A percentile compares a stretch with the other conserved stretches of the same genome.
phyloP scores from a whole-genome alignment of 2,797 vertebrate genomes.

The Lepus oiostolus region DNA sequence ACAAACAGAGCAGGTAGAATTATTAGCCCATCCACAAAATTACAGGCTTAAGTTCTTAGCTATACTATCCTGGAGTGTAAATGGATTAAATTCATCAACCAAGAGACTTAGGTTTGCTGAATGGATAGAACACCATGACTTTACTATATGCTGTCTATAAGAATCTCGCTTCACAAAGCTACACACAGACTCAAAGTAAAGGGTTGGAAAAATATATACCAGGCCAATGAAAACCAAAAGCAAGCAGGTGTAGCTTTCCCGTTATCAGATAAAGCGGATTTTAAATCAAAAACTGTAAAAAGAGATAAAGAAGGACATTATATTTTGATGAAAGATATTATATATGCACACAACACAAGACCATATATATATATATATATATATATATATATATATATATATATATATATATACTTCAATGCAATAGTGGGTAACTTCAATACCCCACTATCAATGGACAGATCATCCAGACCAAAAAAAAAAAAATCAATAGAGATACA shows the following conservation, averaged over 20 bases:
- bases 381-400: neutral
- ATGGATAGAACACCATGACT: neutral
- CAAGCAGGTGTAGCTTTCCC: no score
- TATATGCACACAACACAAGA: neutral
- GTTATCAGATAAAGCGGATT: no score
- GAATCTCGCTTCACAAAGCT: neutral
- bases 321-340: neutral
- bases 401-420: neutral
- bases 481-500: conserved; percentile 18
- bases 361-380: neutral
- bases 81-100: neutral
- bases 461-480: neutral
- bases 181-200: neutral
- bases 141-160: neutral
- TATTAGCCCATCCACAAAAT: no score
- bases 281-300: neutral
- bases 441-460: neutral
- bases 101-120: neutral
- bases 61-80: neutral
- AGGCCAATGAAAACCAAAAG: no score
- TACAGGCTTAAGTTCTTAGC: no score
- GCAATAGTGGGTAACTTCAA: neutral
- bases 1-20: no score
- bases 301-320: neutral
- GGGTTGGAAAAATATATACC: no score